Evolutionary conservation across 92 coral and sea anemone genomes (phyloP), one percentile per base, ranked within the genome.

Genomic region (Zoanthus sociatus): DNA sequence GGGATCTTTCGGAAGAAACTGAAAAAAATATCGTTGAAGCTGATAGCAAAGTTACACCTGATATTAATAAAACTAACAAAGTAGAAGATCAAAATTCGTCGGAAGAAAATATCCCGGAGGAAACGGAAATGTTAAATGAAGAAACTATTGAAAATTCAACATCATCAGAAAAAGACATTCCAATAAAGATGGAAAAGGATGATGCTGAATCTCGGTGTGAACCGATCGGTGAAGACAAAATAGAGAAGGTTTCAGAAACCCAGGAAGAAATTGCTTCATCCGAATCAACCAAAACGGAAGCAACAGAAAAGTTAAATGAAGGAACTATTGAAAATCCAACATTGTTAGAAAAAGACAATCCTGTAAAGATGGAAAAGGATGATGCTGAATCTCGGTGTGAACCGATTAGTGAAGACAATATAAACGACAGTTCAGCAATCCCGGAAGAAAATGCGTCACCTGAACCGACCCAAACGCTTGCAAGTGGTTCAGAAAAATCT

Each of bases 331-430:
- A 63, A 6, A 17, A 13, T 13, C 21, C n/a, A 16, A 1, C n/a
- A 17, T 15, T 31, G 17, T 7, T 9, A 17, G 69, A 13, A 17
- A 63, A 63, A 16, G 74, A 30, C 0, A 30, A 13, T 4, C 46
- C 46, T 10, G 4, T 11, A 0, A 33, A 3, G 11, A 26, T 5
- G 8, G 46, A 21, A 9, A 69, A 69, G 31, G 4, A 67, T 11
- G 79, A 75, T 48, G 79, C 79, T 6, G 79, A 47, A 21, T n/a
- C 60, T 45, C 79, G 48, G 79, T 75, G 79, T 46, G 79, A 75
- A 58, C n/a, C 64, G 14, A 58, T 14, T 58, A 58, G 5, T 15
- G 64, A 58, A 0, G 64, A 58, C 42, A 1, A 37, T 4, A 37
- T 37, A n/a, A 58, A 58, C 64, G 6, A 58, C 3, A 13, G 6